Base-by-base conservation (phyloP, 2,888 invertebrate genomes). In the Noctua comes region DNA sequence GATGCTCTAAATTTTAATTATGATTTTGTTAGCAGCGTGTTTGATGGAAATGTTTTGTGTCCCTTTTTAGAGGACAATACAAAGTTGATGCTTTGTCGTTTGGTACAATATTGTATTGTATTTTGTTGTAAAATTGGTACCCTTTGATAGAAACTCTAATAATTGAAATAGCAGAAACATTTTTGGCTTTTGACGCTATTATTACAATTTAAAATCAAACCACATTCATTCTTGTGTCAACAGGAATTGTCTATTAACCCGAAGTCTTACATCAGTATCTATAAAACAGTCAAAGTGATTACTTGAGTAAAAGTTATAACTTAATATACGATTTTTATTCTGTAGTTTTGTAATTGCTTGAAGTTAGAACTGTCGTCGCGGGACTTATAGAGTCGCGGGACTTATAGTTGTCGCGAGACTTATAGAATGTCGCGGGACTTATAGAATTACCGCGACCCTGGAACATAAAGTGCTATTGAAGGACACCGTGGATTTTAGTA, bases 1-100 rank as follows among this genome's bases (percentile, higher is more conserved):
- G 78, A 66, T 70, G 68, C 27, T 84, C 72, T 76, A 82, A 72
- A 83, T 88, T 79, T 88, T 78, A 88, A 86, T 88, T 84, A 82
- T 66, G 46, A 66, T 80, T 82, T 83, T 82, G 77, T 83, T 85
- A 79, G 66, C 36, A 31, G 7, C 54, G 71, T 46, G 21, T 81
- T 84, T 86, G 46, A 82, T 83, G 73, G 77, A 79, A 88, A 79
- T 83, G 51, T 82, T 80, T 70, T 68, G 65, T 69, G n/a, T 51
- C 46, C 51, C 62, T 72, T 86, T 77, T 86, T 71, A 57, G 66
- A 64, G 66, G 2, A 77, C 62, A 59, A 31, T 51, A 16, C n/a
- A 66, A 46, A 73, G 65, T 80, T 70, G 2, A 27, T 68, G 24
- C 65, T 43, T 57, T 80, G 68, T 81, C 54, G 70, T 62, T 59